These are phyloP conservation scores for Eupithecia centaureata DNA, from an alignment of 2,888 invertebrate species.

Conservation along the genomic window DNA sequence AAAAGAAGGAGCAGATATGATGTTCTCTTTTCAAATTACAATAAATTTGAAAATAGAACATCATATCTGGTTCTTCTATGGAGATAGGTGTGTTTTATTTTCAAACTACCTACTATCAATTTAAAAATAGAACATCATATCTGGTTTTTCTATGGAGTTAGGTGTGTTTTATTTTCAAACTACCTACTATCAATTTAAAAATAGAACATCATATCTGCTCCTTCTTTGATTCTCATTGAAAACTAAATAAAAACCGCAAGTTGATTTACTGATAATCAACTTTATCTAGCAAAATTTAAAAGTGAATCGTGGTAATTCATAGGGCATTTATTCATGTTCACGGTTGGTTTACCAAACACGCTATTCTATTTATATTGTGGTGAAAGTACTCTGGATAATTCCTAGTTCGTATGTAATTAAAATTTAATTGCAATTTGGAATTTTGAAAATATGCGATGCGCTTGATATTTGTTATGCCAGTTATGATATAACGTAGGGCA, in stretches of 20 bases:
- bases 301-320: slow-evolving; percentile 53
- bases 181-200: too few relatives aligned
- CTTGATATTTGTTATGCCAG: slow-evolving; percentile 29
- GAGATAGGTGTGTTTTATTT: too few relatives aligned
- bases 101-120: too few relatives aligned
- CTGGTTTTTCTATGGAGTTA: too few relatives aligned
- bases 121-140: not conserved
- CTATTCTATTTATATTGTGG: slow-evolving; percentile 44
- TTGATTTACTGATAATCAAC: not conserved
- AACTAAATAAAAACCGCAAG: not conserved
- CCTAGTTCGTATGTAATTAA: slow-evolving; percentile 42
- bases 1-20: not conserved
- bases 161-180: too few relatives aligned
- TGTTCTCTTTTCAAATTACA: not conserved
- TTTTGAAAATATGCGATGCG: slow-evolving; percentile 18
- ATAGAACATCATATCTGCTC: not conserved
- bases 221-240: too few relatives aligned
- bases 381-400: slow-evolving; percentile 47
- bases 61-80: too few relatives aligned
- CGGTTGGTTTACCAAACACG: slow-evolving; percentile 54
- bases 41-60: too few relatives aligned
- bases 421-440: slow-evolving; percentile 44
- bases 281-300: slow-evolving; percentile 56
- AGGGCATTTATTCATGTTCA: slow-evolving; percentile 59
- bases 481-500: slow-evolving; percentile 29